A percentile compares a stretch with the other conserved stretches of the same genome.
Conservation (phyloP, 2,113 vertebrate species). For the Saccopteryx bilineata region DNA sequence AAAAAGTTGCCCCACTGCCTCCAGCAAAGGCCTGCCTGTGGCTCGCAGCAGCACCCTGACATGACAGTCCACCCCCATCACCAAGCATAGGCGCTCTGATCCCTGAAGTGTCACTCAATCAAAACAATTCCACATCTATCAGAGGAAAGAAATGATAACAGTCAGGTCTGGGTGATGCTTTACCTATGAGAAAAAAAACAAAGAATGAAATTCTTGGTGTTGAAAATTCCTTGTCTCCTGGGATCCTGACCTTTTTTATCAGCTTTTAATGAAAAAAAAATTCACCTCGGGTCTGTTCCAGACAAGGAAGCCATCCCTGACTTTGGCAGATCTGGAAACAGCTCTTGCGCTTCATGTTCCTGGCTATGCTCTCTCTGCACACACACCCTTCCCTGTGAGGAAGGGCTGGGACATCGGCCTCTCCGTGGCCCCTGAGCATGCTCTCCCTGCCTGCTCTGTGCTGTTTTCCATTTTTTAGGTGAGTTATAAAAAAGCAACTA, state of each 20-base stretch:
- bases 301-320: neutral
- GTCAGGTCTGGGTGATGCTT: neutral
- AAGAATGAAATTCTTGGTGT: neutral
- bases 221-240: neutral
- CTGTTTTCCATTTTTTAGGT: slow-evolving; percentile 41
- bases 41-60: neutral
- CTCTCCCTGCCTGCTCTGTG: neutral
- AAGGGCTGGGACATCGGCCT: neutral
- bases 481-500: slow-evolving; percentile 68
- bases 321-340: neutral
- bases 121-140: neutral
- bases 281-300: neutral
- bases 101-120: neutral
- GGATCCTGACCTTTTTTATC: neutral
- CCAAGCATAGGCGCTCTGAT: neutral
- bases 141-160: neutral
- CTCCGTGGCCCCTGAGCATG: neutral
- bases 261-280: neutral
- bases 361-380: neutral
- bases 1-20: neutral
- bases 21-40: neutral
- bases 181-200: neutral
- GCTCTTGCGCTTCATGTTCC: neutral
- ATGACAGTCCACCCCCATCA: neutral
- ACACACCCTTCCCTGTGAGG: neutral